Evolutionary conservation across 1,140 invertebrate species (phyloP).

Genomic region (Drosophila leontia): DNA sequence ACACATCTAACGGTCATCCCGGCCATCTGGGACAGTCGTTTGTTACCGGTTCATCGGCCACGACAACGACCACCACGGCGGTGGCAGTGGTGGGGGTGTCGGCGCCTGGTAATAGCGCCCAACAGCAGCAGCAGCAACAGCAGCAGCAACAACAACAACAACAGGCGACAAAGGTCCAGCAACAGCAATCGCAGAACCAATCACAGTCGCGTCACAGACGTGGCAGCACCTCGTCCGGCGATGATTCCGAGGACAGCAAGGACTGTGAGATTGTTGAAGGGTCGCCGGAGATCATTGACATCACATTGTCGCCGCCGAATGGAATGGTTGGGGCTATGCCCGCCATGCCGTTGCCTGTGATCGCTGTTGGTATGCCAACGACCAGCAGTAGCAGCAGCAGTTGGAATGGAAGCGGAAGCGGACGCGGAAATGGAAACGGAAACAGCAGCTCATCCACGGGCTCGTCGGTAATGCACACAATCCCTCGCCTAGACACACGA

Average conservation of each 20-base stretch:
- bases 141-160: constrained; percentile 37
- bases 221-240: constrained; percentile 82
- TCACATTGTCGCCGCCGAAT: constrained; percentile 64
- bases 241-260: constrained; percentile 84
- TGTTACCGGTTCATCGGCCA: constrained; percentile 37
- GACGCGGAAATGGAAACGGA: constrained; percentile 11
- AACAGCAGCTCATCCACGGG: constrained; percentile 67
- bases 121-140: constrained; percentile 46
- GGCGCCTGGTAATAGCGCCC: constrained; percentile 3
- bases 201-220: constrained; percentile 63
- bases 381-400: constrained; percentile 21
- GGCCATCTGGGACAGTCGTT: constrained; percentile 61
- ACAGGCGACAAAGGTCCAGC: constrained; percentile 8
- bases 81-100: constrained; percentile 29
- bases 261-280: constrained; percentile 73
- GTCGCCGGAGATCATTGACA: constrained; percentile 60
- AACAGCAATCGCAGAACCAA: constrained; percentile 35
- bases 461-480: constrained; percentile 83
- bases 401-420: constrained; percentile 26
- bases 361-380: constrained; percentile 24
- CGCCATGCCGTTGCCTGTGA: constrained; percentile 36
- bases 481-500: constrained; percentile 81
- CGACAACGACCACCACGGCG: constrained; percentile 41
- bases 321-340: constrained; percentile 45
- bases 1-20: constrained; percentile 40